Percentiles rank a stretch among this genome's conserved stretches.
phyloP scores from a whole-genome alignment of 2,888 invertebrate species.

The Griposia aprilina region DNA sequence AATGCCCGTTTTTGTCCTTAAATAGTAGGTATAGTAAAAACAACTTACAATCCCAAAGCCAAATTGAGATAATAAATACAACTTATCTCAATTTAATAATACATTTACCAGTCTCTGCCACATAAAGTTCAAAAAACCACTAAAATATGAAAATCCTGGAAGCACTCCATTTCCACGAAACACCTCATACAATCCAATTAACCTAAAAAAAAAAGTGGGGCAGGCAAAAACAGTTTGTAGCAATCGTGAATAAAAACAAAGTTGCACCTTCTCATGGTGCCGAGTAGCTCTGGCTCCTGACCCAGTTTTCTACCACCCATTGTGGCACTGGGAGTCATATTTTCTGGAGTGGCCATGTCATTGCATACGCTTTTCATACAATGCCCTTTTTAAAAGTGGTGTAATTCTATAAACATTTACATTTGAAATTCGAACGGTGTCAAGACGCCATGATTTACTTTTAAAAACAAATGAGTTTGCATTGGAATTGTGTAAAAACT shows the following conservation, averaged over 20 bases:
- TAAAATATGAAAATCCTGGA: conserved; percentile 36
- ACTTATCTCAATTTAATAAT: neutral
- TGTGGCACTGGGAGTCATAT: conserved; percentile 71
- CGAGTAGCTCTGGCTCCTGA: conserved; percentile 65
- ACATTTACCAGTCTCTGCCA: neutral
- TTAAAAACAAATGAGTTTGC: conserved; percentile 6
- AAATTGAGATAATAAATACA: neutral
- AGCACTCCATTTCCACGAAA: conserved; percentile 38
- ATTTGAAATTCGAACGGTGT: conserved; percentile 25
- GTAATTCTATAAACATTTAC: conserved; percentile 4
- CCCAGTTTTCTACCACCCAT: conserved; percentile 70
- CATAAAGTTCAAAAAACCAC: conserved; percentile 5
- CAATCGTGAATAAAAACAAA: conserved; percentile 63
- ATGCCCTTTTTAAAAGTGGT: conserved; percentile 47
- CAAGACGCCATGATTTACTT: neutral
- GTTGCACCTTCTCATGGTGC: conserved; percentile 64
- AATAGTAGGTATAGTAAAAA: conserved; percentile 3
- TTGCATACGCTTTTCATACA: conserved; percentile 60
- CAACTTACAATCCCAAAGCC: neutral
- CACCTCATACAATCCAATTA: conserved; percentile 63
- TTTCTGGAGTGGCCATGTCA: conserved; percentile 70
- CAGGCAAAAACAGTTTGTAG: conserved; percentile 60
- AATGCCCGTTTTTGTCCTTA: neutral
- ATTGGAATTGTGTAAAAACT: neutral
- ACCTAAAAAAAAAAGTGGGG: conserved; percentile 67